Evolutionary conservation across 2,113 vertebrate species (phyloP), one percentile per base, ranked within the genome.

Genomic region (Notothenia rossii): DNA sequence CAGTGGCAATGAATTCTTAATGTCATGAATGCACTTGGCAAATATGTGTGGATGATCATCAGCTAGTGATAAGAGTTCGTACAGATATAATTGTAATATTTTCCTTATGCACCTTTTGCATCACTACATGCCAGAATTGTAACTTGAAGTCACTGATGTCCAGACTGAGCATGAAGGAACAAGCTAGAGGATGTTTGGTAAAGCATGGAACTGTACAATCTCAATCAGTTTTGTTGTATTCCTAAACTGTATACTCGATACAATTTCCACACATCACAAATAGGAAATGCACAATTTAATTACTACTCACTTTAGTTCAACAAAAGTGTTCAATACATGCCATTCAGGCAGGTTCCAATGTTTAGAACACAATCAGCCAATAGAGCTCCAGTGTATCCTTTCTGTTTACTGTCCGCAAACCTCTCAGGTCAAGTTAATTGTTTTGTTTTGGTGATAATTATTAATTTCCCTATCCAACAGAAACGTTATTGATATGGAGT

Each of bases 1-100:
- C 94, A 48, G 95, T 96, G 0, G 95, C 94, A 90, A 95, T 95
- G 56, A 96, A 25, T 64, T 96, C 96, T 50, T 94, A 56, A 94
- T 90, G 53, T 95, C 95, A 86, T 96, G 84, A 80, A 97, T 96
- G 77, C 93, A 94, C 79, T 93, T 81, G 40, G 96, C 95, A 46
- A 79, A 92, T 85, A 96, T 96, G 72, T 96, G 87, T 95, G 94
- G 77, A 95, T 96, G 71, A 96, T 90, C 51, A 94, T 94, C 11
- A 79, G 91, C 61, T 29, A 94, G 75, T 95, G 94, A 61, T 90
- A 94, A 0, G 93, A 95, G 67, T 95, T 95, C 29, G 94, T 96
- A 55, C 94, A 96, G 48, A 50, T 25, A 61, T 20, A 22, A 59
- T 6, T 43, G 22, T 64, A 22, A 14, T 29, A 64, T 48, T 48